Conservation (phyloP, 2,113 vertebrate genomes). For the Aythya baeri region DNA sequence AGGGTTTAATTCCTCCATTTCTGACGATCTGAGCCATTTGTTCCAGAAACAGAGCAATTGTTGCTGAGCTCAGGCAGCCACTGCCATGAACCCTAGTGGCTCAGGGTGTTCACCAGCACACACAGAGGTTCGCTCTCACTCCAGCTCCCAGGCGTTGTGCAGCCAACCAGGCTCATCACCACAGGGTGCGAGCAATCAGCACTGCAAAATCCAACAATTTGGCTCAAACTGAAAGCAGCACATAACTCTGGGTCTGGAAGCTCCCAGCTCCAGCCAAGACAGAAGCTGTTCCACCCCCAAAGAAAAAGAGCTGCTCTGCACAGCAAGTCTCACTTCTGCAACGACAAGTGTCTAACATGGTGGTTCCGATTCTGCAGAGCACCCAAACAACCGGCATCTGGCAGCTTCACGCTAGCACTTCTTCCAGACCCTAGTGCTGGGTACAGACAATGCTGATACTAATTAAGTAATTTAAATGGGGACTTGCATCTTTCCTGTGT, state of each 20-base stretch:
- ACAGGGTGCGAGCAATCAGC: not conserved
- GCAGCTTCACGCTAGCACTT: not conserved
- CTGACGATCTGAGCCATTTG: not conserved
- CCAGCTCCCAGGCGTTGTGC: not conserved
- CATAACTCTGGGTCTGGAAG: not conserved
- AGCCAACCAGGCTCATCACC: not conserved
- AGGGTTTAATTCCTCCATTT: not conserved
- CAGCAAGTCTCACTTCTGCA: not conserved
- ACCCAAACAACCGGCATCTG: not conserved
- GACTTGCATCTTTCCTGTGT: not conserved
- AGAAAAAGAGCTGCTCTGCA: not conserved
- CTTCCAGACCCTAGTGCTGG: not conserved
- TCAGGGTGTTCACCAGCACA: not conserved
- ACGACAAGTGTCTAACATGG: not conserved
- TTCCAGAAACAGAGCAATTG: not conserved
- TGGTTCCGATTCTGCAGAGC: not conserved
- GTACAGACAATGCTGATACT: not conserved
- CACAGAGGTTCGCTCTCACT: fast-evolving
- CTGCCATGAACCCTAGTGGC: not conserved
- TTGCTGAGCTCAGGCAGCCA: not conserved
- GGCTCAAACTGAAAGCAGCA: not conserved
- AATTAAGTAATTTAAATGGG: conserved; percentile 33
- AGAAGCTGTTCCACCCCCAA: not conserved
- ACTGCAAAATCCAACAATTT: not conserved
- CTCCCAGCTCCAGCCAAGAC: not conserved